Conservation (phyloP, 2,888 invertebrate species). For the Polymixis lichenea region DNA sequence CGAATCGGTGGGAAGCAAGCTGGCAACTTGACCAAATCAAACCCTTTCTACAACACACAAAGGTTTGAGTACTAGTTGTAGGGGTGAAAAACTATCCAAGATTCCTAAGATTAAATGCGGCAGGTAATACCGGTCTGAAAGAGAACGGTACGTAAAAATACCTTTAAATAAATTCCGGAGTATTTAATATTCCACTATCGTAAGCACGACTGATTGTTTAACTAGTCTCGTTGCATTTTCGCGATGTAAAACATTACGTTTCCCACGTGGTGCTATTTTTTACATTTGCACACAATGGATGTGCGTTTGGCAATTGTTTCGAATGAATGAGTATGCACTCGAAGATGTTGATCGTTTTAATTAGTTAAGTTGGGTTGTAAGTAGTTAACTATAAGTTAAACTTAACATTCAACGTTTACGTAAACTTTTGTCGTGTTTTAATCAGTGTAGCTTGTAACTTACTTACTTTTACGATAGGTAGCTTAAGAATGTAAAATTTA, state of each 20-base stretch:
- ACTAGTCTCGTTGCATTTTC: slow-evolving; percentile 72
- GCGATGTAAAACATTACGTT: slow-evolving; percentile 73
- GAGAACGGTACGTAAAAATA: no score
- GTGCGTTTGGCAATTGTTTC: slow-evolving; percentile 82
- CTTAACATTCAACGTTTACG: background rate
- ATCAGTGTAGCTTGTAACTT: background rate
- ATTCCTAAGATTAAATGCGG: no score
- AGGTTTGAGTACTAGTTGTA: no score
- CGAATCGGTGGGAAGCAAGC: no score
- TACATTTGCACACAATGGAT: slow-evolving; percentile 78
- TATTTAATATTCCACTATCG: slow-evolving; percentile 70
- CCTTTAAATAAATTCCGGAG: slow-evolving; percentile 12
- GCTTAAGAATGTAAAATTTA: background rate
- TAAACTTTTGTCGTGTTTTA: background rate
- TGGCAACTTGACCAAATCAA: no score
- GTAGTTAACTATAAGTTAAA: background rate
- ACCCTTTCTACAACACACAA: no score
- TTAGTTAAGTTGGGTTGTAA: slow-evolving; percentile 43
- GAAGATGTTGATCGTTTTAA: slow-evolving; percentile 74
- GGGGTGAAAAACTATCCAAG: no score
- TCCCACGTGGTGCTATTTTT: slow-evolving; percentile 80
- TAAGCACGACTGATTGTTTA: slow-evolving; percentile 70
- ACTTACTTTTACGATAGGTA: background rate
- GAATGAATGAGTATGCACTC: slow-evolving; percentile 67
- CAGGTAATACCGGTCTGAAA: no score